Evolutionary conservation across 2,113 vertebrate genomes (phyloP).

Genomic region (Emydocephalus ijimae): DNA sequence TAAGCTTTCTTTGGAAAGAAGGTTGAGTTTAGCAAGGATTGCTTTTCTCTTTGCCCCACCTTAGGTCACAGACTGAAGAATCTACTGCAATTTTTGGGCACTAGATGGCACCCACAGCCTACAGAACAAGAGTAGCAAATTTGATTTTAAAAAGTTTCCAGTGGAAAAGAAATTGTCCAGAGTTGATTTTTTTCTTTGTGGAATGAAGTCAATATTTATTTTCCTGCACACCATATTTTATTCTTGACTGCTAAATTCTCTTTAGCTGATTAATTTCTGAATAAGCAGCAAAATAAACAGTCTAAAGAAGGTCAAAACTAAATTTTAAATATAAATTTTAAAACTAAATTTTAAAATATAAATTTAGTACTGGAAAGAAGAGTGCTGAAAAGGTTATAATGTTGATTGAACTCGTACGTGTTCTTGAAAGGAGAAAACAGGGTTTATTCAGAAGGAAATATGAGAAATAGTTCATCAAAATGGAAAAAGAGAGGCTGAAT

Average conservation of each 20-base stretch:
- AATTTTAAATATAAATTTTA: not conserved
- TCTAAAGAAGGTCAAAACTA: not conserved
- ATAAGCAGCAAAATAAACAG: not conserved
- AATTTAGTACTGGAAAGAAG: not conserved
- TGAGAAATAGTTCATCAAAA: not conserved
- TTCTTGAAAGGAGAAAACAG: not conserved
- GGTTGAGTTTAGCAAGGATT: not conserved
- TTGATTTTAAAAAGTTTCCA: not conserved
- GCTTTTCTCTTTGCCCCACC: not conserved
- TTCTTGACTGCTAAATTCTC: not conserved
- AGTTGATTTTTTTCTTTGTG: not conserved
- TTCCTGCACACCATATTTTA: not conserved
- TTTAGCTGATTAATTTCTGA: not conserved
- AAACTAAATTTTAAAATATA: not conserved
- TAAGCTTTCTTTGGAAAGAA: not conserved
- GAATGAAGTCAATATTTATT: not conserved
- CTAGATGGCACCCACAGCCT: constrained; percentile 23
- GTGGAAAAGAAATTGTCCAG: not conserved
- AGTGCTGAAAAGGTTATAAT: not conserved
- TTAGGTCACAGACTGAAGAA: not conserved
- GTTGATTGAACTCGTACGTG: not conserved
- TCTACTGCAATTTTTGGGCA: not conserved
- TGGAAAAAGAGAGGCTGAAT: not conserved
- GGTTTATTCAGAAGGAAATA: not conserved
- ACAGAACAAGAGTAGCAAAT: not conserved